Evolutionary conservation across 1,140 invertebrate genomes (phyloP), one percentile per base, ranked within the genome.

Genomic region (Helicoverpa zea): DNA sequence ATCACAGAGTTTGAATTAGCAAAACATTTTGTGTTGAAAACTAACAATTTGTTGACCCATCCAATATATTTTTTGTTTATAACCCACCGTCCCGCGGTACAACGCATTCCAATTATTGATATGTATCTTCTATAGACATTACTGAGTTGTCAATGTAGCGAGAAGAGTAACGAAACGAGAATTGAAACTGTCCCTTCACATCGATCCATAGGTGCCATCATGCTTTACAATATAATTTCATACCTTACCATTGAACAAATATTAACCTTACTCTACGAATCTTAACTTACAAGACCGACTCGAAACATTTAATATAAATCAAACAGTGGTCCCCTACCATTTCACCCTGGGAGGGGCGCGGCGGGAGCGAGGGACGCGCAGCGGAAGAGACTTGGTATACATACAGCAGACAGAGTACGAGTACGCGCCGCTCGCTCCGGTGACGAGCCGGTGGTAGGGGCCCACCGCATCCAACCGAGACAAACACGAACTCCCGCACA

Each of bases 1-100:
- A 94, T 94, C 92, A 94, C 92, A 95, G 92, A 93, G 90, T 92
- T 92, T 91, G 90, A 92, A 94, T 93, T 85, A 91, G 94, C 94
- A 94, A 94, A 93, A 90, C 83, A 93, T 92, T 90, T 79, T 91
- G 87, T 91, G 86, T 93, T 78, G 88, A 87, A 92, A 93, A 86
- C 89, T 88, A 92, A 90, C 87, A 79, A 85, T 88, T 89, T 88
- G 85, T 88, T 91, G 83, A 83, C 52, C 81, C 88, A 88, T 86
- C 87, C 86, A 81, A 88, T 68, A 87, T 78, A 77, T 43, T 77
- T 16, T 77, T 77, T 66, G 47, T 83, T 88, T 85, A 70, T 81
- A 85, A 81, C 78, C 84, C 89, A 90, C 89, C 89, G 87, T 90
- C 88, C 90, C 91, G 88, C 91, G 86, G 89, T 88, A 90, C 86